Base-by-base conservation (phyloP, 2,797 vertebrate species). In the Channa striata region DNA sequence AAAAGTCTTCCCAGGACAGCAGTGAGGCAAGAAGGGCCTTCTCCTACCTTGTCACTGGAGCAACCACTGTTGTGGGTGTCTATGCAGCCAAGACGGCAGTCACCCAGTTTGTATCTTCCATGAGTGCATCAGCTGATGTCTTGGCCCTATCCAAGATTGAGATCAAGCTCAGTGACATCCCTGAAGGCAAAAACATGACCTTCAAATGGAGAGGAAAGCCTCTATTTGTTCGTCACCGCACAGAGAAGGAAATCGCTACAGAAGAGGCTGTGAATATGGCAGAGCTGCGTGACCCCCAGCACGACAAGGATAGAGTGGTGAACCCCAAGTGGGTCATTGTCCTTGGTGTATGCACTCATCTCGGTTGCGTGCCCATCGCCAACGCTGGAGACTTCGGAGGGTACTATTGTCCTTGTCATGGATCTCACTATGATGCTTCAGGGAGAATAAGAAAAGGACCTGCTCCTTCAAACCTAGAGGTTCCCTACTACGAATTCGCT, bases 161-260 rank as follows among this genome's bases (percentile, higher is more conserved):
- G 87, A 82, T 98, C 88, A 98, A 98, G 92, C 87, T 98, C 3
- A 43, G 68, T 0, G 95, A 96, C 82, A 97, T 98, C 87, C 96
- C 96, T 0, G 97, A 98, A 89, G 96, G 96, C 81, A 97, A 96
- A 91, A 98, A 96, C 83, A 77, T 99, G 93, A 94, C 95, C 87
- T 96, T 98, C 91, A 97, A 96, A 72, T 97, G 96, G 96, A 93
- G 96, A 89, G 96, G 96, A 62, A 97, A 97, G 74, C 96, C 96
- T 1, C 86, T 98, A 43, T 98, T 97, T 37, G 95, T 97, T 59
- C 96, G 97, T 6, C 97, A 97, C 82, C 93, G 96, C 85, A 96
- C 95, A 9, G 87, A 93, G 50, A 95, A 95, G 68, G 97, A 99
- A 87, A 97, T 96, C 4, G 77, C 89, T 0, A 34, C 92, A 44